A percentile compares a stretch with the other conserved stretches of the same genome.
Conservation (phyloP, 1,140 invertebrate species). For the Zaprionus tsacasi region DNA sequence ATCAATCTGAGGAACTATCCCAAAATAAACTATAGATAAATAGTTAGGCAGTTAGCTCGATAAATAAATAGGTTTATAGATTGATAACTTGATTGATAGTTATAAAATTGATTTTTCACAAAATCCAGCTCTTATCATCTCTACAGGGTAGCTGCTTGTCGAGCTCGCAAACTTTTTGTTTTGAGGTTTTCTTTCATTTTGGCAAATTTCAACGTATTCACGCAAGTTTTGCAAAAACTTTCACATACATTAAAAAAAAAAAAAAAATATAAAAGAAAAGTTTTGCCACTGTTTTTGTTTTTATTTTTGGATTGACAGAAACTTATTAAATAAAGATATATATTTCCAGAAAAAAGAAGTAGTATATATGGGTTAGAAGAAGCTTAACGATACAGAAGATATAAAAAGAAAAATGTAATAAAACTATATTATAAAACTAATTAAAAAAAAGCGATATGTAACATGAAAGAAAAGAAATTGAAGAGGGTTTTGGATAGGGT, state of each 20-base stretch:
- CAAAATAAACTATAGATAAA: not conserved
- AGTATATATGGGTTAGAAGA: no score
- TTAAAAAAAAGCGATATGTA: no score
- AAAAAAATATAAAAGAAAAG: not conserved
- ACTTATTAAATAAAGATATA: not conserved
- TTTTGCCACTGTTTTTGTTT: not conserved
- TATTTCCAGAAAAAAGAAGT: not conserved
- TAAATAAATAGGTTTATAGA: not conserved
- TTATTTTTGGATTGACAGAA: not conserved
- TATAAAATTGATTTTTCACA: no score
- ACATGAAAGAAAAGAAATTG: no score
- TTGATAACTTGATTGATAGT: no score
- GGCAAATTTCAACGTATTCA: not conserved
- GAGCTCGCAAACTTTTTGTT: not conserved
- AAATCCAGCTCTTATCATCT: no score
- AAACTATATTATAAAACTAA: no score
- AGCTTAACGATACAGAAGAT: no score
- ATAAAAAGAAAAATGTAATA: no score
- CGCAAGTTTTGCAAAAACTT: constrained; percentile 4
- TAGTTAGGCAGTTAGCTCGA: not conserved
- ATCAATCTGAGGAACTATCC: no score
- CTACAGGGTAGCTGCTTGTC: not conserved
- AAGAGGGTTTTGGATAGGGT: not conserved
- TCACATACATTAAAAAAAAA: not conserved
- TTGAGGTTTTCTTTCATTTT: not conserved